Base-by-base conservation (phyloP, 2,797 vertebrate genomes). In the Cottoperca gobio region DNA sequence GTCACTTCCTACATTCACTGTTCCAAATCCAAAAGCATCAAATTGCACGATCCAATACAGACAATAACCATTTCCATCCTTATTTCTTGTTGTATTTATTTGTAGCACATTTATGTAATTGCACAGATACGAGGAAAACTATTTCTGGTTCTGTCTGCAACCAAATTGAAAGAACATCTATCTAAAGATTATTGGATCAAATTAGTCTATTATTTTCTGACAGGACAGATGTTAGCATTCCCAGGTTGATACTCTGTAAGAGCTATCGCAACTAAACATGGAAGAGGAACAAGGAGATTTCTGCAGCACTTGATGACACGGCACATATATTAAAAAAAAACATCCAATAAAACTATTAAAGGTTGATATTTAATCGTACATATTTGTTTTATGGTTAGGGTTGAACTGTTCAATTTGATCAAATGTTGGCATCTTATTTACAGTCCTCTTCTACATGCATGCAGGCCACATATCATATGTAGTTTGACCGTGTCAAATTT, bases 151-250 rank as follows among this genome's bases (percentile, higher is more conserved):
- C 24, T 58, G 26, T 55, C 43, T 79, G 53, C 50, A 42, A 73
- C 48, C 55, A 77, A 72, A 75, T 13, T 61, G 45, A 82, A 65
- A 70, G 57, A 65, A 68, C 63, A 75, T 70, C 39, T 54, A 58
- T 75, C 46, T 31, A 37, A 74, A 67, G 33, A 39, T 64, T 57
- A 58, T 55, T 78, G 63, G 73, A 64, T 87, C 57, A 89, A 80
- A 85, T 73, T 53, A 42, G 48, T 67, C 70, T 74, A 80, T 78
- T 74, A 80, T 78, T 80, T 63, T 76, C 21, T 60, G 64, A 85
- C 64, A 84, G 53, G 70, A 79, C 73, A 86, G 70, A 80, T 62
- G 66, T 86, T 82, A 91, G 78, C 76, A 83, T 81, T 91, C 54
- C 65, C 65, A 68, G 59, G 76, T 69, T 81, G 52, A 88, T 79